Evolutionary conservation across 2,797 vertebrate species (phyloP), one percentile per base, ranked within the genome.

Genomic region (Jordanella pulchra): DNA sequence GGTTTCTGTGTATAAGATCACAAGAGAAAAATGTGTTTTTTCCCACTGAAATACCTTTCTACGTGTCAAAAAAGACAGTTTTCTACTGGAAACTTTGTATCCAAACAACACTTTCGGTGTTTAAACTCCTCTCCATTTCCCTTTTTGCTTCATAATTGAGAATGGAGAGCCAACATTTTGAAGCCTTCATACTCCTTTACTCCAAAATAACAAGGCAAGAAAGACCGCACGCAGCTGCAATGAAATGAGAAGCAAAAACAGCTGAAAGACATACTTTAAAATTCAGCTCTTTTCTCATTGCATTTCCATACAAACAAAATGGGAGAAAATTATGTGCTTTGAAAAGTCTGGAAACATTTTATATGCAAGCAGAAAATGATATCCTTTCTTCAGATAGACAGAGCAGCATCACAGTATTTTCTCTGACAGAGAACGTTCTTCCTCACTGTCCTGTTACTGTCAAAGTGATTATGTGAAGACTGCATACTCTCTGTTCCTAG

Each of bases 141-240:
- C n/a, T 51, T 51, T 58, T 32, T 58, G 56, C 30, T 56, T 30
- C 54, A 56, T 56, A 27, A 30, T 15, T 56, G 21, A 51, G 50
- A 51, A 51, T 10, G 50, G 50, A 51, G 54, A 56, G 27, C 27
- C 73, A 71, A 80, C 74, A 71, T 56, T 75, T 63, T 0, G 48
- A 67, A 77, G 42, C 60, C 45, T 64, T 67, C 18, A 32, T 39
- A 18, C 74, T 65, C 80, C 77, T 81, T 82, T 51, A 61, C 83
- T 65, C 47, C 61, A 73, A 60, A 61, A 73, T 76, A 81, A 83
- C 68, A 69, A 30, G 0, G 55, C 11, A 45, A 69, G 28, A 63
- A 35, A 64, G 65, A 23, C 18, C 32, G 48, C 21, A 56, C 71
- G 53, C 50, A 78, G 70, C 56, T 21, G 56, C 56, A 11, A 32